Evolutionary conservation across 2,113 vertebrate genomes (phyloP).

Genomic region (Chroicocephalus ridibundus): DNA sequence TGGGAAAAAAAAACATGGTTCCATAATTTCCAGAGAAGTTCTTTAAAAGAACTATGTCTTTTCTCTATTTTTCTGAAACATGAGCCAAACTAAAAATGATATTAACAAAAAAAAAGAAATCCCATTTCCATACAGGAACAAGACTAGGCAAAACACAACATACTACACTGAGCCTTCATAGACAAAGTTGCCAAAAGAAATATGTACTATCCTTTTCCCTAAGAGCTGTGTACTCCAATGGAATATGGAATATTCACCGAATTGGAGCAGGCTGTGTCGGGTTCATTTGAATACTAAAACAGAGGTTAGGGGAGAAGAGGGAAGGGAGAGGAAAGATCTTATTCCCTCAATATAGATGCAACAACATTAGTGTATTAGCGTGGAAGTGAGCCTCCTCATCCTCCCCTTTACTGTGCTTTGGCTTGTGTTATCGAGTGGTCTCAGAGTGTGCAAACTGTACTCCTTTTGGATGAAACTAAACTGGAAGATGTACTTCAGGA

Average conservation of each 20-base stretch:
- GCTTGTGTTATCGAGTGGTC: fast-evolving
- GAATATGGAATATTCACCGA: neutral
- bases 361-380: neutral
- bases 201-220: neutral
- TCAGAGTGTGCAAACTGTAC: neutral
- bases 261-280: neutral
- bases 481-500: neutral
- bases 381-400: neutral
- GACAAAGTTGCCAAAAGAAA: neutral
- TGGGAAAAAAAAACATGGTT: neutral
- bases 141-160: neutral
- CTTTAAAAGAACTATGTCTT: neutral
- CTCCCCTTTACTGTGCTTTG: neutral
- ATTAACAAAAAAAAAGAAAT: neutral
- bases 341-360: neutral
- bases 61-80: neutral
- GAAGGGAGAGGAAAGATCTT: neutral
- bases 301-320: neutral
- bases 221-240: neutral
- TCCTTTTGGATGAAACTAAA: neutral
- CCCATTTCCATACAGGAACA: neutral
- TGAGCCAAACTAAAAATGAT: neutral
- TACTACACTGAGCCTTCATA: neutral
- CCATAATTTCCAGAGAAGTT: neutral
- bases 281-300: neutral